phyloP scores from a whole-genome alignment of 2,797 vertebrate species.

The Cossypha polioptera region DNA sequence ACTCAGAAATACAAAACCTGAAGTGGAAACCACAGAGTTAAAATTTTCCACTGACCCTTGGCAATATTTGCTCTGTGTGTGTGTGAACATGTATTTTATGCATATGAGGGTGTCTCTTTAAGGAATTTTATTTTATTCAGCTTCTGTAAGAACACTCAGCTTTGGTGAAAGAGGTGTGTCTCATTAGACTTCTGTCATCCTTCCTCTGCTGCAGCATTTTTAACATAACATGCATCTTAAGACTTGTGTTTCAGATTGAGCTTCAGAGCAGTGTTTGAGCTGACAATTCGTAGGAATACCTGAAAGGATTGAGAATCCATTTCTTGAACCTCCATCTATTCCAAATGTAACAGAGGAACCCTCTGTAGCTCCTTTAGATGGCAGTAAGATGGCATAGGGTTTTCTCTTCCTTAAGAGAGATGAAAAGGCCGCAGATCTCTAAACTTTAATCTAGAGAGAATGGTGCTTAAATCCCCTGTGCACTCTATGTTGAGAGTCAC shows the following conservation, averaged over 20 bases:
- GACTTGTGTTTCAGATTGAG: neutral
- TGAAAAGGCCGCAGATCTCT: neutral
- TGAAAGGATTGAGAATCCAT: neutral
- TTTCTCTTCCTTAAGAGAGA: neutral
- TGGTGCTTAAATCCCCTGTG: neutral
- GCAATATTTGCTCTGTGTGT: neutral
- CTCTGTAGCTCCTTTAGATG: neutral
- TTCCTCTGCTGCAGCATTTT: neutral
- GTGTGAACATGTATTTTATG: neutral
- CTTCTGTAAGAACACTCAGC: neutral
- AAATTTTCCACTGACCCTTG: neutral
- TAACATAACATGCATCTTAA: neutral
- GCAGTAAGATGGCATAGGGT: neutral
- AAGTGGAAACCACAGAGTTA: neutral
- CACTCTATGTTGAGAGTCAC: fast-evolving
- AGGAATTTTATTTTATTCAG: neutral
- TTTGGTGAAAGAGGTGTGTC: neutral
- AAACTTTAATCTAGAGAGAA: neutral
- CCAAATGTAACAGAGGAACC: neutral
- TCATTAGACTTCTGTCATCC: neutral
- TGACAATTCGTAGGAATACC: neutral
- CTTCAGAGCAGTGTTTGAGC: neutral
- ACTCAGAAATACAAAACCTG: neutral
- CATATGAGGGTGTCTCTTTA: neutral
- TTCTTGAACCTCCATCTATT: neutral